Percentiles rank a stretch among this genome's conserved stretches.
phyloP scores from a whole-genome alignment of 2,888 invertebrate genomes.

The Acrobasis repandana region DNA sequence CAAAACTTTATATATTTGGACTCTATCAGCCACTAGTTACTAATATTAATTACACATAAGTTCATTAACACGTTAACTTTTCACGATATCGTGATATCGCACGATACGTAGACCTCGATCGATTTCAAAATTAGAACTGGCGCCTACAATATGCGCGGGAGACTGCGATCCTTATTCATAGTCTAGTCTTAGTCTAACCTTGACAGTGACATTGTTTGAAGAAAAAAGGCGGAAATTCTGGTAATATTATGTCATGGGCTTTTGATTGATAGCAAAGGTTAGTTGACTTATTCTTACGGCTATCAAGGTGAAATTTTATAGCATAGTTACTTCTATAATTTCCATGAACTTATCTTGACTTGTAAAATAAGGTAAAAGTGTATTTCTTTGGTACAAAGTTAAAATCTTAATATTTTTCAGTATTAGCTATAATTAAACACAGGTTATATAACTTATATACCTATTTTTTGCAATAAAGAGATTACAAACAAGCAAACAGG shows the following conservation, averaged over 20 bases:
- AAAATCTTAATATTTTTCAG: too few species aligned
- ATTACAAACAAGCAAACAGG: too few species aligned
- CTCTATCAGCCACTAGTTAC: not conserved
- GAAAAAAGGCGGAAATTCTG: conserved; percentile 10
- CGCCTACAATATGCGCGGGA: conserved; percentile 4
- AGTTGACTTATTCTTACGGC: not conserved
- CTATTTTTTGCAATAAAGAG: too few species aligned
- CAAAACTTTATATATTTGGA: too few species aligned
- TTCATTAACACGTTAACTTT: not conserved
- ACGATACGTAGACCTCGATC: conserved; percentile 16
- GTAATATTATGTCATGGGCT: not conserved
- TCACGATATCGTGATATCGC: not conserved
- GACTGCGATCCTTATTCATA: conserved; percentile 1
- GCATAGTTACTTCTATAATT: not conserved
- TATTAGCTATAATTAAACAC: too few species aligned
- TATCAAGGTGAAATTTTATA: not conserved
- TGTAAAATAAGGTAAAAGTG: too few species aligned
- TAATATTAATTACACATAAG: not conserved
- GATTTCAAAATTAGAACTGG: conserved; percentile 21
- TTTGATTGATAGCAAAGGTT: not conserved
- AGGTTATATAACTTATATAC: too few species aligned
- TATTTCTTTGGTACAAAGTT: too few species aligned
- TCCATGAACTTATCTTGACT: too few species aligned
- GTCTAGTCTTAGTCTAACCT: conserved; percentile 6
- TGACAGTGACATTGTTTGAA: conserved; percentile 7